Evolutionary conservation across 2,888 invertebrate genomes (phyloP).

Genomic region (Ctena decussata): DNA sequence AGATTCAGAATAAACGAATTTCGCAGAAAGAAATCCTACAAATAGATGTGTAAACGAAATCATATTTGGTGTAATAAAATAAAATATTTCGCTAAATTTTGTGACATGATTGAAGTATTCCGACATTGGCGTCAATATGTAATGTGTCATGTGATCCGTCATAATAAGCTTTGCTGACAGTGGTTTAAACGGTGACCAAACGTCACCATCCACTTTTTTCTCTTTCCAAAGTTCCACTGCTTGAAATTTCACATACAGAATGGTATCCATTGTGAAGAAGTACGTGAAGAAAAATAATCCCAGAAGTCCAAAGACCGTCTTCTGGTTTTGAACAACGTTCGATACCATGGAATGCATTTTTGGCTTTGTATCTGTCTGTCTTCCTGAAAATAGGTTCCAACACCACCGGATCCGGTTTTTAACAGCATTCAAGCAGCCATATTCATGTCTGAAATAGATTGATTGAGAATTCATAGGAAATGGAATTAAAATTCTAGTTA

Average conservation of each 20-base stretch:
- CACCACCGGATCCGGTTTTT: not conserved
- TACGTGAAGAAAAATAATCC: slow-evolving; percentile 60
- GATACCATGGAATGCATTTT: slow-evolving; percentile 31
- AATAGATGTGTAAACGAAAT: slow-evolving; percentile 94
- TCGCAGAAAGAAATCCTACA: slow-evolving; percentile 92
- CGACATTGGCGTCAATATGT: slow-evolving; percentile 93
- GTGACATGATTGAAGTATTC: slow-evolving; percentile 90
- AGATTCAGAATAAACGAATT: slow-evolving; percentile 92
- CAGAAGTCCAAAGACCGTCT: slow-evolving; percentile 40
- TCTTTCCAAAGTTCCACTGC: slow-evolving; percentile 63
- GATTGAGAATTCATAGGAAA: no score
- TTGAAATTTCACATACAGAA: slow-evolving; percentile 69
- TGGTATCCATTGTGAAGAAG: slow-evolving; percentile 75
- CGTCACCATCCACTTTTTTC: slow-evolving; percentile 28
- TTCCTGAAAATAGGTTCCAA: not conserved
- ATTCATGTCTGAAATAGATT: no score
- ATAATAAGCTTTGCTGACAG: slow-evolving; percentile 94
- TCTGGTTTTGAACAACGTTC: slow-evolving; percentile 55
- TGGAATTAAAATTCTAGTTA: no score
- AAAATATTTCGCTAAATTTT: slow-evolving; percentile 89
- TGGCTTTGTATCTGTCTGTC: not conserved
- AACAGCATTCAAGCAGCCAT: not conserved
- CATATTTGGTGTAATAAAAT: slow-evolving; percentile 92
- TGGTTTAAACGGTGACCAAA: slow-evolving; percentile 77
- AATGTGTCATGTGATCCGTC: slow-evolving; percentile 94